Conservation (phyloP, 1,140 invertebrate genomes). For the Schlechtendalia chinensis region DNA sequence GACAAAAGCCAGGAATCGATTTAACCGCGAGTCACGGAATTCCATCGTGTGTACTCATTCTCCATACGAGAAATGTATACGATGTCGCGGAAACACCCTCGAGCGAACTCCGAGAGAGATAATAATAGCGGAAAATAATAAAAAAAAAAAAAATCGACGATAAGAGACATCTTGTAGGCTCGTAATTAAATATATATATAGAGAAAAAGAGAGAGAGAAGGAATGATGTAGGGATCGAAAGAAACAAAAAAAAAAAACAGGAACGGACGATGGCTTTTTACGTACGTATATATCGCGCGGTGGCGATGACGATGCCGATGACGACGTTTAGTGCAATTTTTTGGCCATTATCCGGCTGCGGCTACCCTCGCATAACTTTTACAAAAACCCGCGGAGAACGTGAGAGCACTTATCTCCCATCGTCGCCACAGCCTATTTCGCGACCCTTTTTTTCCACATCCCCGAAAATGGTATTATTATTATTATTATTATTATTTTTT, state of each 20-base stretch:
- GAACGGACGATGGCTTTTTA: neutral
- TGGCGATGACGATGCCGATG: neutral
- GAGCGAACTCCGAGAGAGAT: neutral
- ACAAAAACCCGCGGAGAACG: conserved; percentile 32
- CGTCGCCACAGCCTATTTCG: neutral
- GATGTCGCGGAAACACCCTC: neutral
- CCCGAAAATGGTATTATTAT: neutral
- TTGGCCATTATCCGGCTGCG: conserved; percentile 19
- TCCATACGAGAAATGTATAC: neutral
- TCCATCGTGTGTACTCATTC: neutral
- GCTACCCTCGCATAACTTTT: conserved; percentile 2
- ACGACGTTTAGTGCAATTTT: conserved; percentile 31
- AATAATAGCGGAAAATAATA: conserved; percentile 12
- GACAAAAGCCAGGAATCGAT: too few relatives aligned
- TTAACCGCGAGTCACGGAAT: neutral
- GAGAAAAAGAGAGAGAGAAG: neutral
- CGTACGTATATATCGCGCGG: neutral
- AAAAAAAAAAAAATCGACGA: too few relatives aligned
- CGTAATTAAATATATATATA: conserved; percentile 2
- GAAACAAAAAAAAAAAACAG: neutral
- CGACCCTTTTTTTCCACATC: conserved; percentile 22
- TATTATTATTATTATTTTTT: neutral
- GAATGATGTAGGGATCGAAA: neutral
- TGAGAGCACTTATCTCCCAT: conserved; percentile 26
- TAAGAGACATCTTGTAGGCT: neutral